These are phyloP conservation scores for Spisula subtruncata DNA, from an alignment of 2,888 invertebrate species.

Conservation along the genomic window DNA sequence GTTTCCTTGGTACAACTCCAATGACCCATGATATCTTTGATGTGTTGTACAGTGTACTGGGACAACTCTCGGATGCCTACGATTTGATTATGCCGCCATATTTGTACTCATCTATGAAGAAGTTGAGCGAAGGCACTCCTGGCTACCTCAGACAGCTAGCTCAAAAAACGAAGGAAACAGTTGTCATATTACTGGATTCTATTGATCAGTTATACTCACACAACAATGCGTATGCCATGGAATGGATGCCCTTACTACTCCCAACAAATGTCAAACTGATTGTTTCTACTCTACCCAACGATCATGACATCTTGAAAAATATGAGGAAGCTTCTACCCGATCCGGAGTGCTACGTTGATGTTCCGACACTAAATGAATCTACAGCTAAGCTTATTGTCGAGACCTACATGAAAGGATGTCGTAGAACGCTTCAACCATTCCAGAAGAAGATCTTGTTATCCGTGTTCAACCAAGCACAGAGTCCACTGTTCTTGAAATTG, in stretches of 20 bases:
- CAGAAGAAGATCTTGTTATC: constrained; percentile 77
- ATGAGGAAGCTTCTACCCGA: constrained; percentile 74
- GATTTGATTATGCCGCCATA: constrained; percentile 82
- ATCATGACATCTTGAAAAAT: constrained; percentile 78
- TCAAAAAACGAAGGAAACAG: constrained; percentile 74
- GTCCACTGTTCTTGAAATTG: constrained; percentile 85
- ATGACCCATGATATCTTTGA: constrained; percentile 76
- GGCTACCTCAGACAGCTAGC: constrained; percentile 79
- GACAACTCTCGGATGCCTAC: constrained; percentile 79
- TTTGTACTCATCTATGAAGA: constrained; percentile 77
- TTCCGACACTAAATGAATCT: constrained; percentile 77
- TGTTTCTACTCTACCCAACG: constrained; percentile 81
- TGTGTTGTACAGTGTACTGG: constrained; percentile 78
- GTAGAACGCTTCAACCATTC: constrained; percentile 76
- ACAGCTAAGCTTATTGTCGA: constrained; percentile 81
- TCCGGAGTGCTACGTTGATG: constrained; percentile 76
- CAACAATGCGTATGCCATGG: constrained; percentile 79
- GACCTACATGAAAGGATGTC: constrained; percentile 74
- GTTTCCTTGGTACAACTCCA: constrained; percentile 83
- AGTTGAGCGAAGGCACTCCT: constrained; percentile 78
- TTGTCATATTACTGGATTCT: constrained; percentile 85
- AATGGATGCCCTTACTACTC: constrained; percentile 82
- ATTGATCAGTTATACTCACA: constrained; percentile 82
- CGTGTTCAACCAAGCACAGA: constrained; percentile 75
- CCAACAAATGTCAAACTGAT: constrained; percentile 83